Evolutionary conservation across 2,797 vertebrate genomes (phyloP).

Genomic region (Tolypeutes matacus): DNA sequence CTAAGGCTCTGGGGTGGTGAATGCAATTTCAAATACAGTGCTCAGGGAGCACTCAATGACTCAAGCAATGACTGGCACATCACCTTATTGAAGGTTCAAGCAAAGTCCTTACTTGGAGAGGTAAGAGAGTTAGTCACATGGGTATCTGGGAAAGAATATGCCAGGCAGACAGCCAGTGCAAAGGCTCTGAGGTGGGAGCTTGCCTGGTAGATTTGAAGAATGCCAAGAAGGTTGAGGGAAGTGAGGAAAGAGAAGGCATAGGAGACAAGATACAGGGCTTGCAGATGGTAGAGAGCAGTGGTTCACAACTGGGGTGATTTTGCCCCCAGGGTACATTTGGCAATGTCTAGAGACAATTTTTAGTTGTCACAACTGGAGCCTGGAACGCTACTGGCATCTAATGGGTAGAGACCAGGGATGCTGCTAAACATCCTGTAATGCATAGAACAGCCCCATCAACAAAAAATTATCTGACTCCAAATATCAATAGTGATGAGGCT

Average conservation of each 20-base stretch:
- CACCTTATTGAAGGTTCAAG: too few species aligned
- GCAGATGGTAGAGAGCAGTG: too few species aligned
- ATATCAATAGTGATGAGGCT: not conserved
- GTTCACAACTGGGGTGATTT: not conserved
- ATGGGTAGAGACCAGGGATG: not conserved
- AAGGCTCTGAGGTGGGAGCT: not conserved
- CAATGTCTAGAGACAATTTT: not conserved
- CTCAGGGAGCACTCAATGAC: not conserved
- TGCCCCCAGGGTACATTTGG: not conserved
- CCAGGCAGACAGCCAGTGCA: not conserved
- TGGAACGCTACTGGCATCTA: not conserved
- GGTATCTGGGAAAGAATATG: not conserved
- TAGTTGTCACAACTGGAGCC: not conserved
- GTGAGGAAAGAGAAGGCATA: not conserved
- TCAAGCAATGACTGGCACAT: not conserved
- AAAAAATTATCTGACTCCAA: not conserved
- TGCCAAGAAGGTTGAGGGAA: not conserved
- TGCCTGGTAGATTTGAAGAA: not conserved
- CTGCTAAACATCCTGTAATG: not conserved
- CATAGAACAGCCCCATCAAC: too few species aligned
- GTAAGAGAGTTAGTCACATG: not conserved
- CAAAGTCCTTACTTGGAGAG: not conserved
- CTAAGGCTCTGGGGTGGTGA: not conserved
- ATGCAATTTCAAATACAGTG: not conserved
- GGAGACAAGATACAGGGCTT: not conserved